Evolutionary conservation across 2,888 invertebrate genomes (phyloP).

Genomic region (Euphydryas editha): DNA sequence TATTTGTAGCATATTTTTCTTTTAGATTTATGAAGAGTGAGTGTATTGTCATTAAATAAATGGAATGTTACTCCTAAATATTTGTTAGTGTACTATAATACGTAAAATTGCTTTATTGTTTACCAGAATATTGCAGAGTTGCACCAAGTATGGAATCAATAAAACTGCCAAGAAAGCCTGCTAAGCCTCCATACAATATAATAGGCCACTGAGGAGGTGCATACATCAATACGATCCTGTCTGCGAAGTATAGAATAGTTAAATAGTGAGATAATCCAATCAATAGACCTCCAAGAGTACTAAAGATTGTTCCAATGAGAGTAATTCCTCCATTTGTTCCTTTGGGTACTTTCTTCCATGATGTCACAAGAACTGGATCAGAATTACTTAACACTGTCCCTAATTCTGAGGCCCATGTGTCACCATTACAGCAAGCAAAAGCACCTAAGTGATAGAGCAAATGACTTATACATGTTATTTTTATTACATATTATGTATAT

Average conservation of each 20-base stretch:
- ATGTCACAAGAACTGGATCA: constrained; percentile 90
- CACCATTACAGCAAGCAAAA: constrained; percentile 92
- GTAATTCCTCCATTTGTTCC: constrained; percentile 96
- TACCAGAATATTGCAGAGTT: constrained; percentile 93
- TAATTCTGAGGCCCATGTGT: constrained; percentile 96
- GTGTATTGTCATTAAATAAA: no score
- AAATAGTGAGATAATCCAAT: constrained; percentile 90
- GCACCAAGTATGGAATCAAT: constrained; percentile 94
- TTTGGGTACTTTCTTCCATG: constrained; percentile 88
- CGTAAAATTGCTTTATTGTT: background rate
- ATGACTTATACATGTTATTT: background rate
- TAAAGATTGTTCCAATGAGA: constrained; percentile 81
- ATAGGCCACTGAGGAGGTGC: constrained; percentile 92
- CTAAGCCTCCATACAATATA: constrained; percentile 87
- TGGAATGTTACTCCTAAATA: no score
- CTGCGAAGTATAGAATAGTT: constrained; percentile 85
- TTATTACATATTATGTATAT: background rate
- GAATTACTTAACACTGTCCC: constrained; percentile 88
- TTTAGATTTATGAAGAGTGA: no score
- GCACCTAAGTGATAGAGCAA: constrained; percentile 77
- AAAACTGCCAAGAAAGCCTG: constrained; percentile 91
- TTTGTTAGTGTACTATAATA: background rate
- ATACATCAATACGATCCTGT: constrained; percentile 78
- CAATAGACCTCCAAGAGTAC: constrained; percentile 86
- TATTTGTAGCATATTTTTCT: no score